Percentiles rank a stretch among this genome's conserved stretches.
These are phyloP conservation scores for Archips xylosteana DNA, from an alignment of 2,888 invertebrate genomes.

Conservation along the genomic window DNA sequence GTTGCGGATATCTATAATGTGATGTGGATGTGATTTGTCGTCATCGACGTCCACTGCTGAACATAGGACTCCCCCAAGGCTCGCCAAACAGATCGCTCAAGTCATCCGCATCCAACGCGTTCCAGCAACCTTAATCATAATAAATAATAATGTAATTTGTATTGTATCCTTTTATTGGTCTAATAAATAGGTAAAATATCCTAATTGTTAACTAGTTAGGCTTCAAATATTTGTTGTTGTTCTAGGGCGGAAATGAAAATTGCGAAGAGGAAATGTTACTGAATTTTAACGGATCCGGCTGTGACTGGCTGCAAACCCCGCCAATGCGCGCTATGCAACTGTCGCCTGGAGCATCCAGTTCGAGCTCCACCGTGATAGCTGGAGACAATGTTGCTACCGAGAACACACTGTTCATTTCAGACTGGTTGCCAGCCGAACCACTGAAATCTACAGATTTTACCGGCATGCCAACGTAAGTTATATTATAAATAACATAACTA, in stretches of 20 bases:
- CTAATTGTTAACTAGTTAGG: no score
- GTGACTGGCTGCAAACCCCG: slow-evolving; percentile 22
- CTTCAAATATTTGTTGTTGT: background rate
- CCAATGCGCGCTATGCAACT: background rate
- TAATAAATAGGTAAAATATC: no score
- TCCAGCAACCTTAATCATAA: no score
- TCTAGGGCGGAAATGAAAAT: background rate
- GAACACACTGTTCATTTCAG: slow-evolving; percentile 8
- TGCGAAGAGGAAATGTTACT: slow-evolving; percentile 19
- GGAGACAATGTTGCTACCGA: background rate
- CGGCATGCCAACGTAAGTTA: slow-evolving; percentile 29
- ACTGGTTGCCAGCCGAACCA: slow-evolving; percentile 35
- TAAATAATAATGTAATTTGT: no score
- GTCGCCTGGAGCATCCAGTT: slow-evolving; percentile 8
- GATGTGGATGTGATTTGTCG: no score
- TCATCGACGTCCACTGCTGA: no score
- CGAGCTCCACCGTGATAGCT: slow-evolving; percentile 1
- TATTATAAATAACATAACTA: no score
- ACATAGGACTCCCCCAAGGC: no score
- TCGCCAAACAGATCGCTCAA: no score
- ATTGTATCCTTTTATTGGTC: no score
- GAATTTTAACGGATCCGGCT: slow-evolving; percentile 23
- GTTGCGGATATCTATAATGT: no score
- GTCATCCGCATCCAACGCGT: no score
- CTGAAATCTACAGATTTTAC: slow-evolving; percentile 26